These are phyloP conservation scores for Macrotus californicus DNA, from an alignment of 2,113 vertebrate genomes.

Conservation along the genomic window DNA sequence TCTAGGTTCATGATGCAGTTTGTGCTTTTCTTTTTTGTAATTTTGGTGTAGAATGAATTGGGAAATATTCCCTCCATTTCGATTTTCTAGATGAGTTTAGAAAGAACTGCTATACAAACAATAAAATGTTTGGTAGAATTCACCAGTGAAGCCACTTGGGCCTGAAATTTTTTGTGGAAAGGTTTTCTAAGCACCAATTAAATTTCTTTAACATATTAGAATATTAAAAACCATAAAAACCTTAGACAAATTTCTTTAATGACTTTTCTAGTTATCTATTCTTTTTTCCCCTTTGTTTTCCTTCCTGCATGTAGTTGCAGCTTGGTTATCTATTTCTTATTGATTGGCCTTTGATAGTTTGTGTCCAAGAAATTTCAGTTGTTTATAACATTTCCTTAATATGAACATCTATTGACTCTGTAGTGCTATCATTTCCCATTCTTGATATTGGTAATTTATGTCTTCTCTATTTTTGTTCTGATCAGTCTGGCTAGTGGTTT, in stretches of 20 bases:
- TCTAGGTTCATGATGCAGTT: neutral
- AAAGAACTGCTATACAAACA: neutral
- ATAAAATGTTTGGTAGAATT: neutral
- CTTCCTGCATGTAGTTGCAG: neutral
- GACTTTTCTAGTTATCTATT: neutral
- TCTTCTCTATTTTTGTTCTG: neutral
- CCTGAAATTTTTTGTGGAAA: neutral
- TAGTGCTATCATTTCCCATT: neutral
- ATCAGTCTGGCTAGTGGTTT: neutral
- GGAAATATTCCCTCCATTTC: neutral
- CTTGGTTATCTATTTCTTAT: neutral
- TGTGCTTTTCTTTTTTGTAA: neutral
- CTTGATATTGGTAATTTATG: neutral
- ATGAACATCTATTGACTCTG: neutral
- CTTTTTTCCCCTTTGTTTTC: neutral
- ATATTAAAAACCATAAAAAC: neutral
- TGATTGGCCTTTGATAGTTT: neutral
- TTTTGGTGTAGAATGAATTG: neutral
- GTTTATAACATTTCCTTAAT: neutral
- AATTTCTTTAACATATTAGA: neutral
- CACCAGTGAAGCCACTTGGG: neutral
- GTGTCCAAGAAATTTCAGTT: neutral
- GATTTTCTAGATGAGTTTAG: neutral
- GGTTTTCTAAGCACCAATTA: neutral
- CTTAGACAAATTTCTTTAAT: neutral